phyloP scores from a whole-genome alignment of 2,797 vertebrate genomes.

The Tinamus major region DNA sequence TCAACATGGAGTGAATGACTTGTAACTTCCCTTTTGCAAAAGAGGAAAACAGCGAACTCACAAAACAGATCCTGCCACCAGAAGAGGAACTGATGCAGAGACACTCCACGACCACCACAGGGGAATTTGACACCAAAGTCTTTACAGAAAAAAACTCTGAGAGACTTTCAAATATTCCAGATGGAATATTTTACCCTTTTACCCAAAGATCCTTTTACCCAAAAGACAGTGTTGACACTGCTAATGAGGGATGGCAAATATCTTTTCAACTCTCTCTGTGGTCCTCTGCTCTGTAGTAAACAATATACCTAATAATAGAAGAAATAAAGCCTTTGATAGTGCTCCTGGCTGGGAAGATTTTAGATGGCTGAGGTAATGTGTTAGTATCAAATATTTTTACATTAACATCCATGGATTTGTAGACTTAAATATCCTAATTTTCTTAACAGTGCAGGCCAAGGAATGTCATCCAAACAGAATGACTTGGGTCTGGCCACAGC shows the following conservation, averaged over 20 bases:
- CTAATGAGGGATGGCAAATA: conserved; percentile 31
- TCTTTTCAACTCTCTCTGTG: conserved; percentile 47
- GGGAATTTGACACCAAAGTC: not conserved
- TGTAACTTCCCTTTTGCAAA: conserved; percentile 43
- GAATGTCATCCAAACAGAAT: not conserved
- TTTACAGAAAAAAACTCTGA: not conserved
- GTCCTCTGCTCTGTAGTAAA: conserved; percentile 41
- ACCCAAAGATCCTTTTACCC: not conserved
- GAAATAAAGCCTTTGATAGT: conserved; percentile 41
- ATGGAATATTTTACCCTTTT: conserved; percentile 26
- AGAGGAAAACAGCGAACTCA: conserved; percentile 24
- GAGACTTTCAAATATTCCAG: conserved; percentile 20
- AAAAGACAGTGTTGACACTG: conserved; percentile 14
- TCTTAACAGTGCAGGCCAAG: not conserved
- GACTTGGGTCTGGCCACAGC: not conserved
- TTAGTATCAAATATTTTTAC: conserved; percentile 14
- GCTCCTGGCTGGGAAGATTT: not conserved
- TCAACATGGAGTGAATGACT: conserved; percentile 52
- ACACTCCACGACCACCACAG: not conserved
- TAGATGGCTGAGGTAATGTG: not conserved
- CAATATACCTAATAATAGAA: not conserved
- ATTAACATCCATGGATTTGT: not conserved
- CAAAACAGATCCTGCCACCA: not conserved
- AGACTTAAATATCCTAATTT: not conserved
- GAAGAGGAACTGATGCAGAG: not conserved